Evolutionary conservation across 2,113 vertebrate species (phyloP).

Genomic region (Bombycilla garrulus): DNA sequence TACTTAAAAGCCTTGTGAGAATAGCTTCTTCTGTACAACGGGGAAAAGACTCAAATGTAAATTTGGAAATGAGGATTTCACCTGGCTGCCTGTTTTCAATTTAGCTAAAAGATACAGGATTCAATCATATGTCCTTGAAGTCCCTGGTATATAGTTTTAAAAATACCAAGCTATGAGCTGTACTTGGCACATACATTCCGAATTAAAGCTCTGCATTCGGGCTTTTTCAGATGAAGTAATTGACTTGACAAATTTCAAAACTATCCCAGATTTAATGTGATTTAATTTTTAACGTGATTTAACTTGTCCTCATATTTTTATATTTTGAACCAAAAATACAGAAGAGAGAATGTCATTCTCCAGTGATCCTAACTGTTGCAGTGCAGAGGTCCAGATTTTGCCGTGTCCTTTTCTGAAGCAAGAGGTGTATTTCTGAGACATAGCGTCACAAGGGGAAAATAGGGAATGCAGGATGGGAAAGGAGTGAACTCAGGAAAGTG

Average conservation of each 20-base stretch:
- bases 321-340: conserved; percentile 38
- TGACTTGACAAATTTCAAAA: conserved; percentile 53
- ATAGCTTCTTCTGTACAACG: background rate
- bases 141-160: background rate
- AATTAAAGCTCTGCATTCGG: conserved; percentile 1
- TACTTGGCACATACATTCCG: conserved; percentile 16
- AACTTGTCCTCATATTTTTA: conserved; percentile 34
- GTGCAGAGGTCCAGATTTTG: background rate
- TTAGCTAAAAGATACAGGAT: background rate
- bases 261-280: conserved; percentile 32
- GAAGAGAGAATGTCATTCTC: background rate
- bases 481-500: background rate
- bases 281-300: conserved; percentile 41
- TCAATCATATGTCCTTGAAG: background rate
- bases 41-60: background rate
- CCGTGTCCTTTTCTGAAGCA: background rate
- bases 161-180: conserved; percentile 12
- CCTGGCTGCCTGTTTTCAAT: conserved; percentile 26
- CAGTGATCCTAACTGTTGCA: background rate
- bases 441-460: background rate
- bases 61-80: background rate
- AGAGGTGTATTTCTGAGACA: background rate
- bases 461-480: background rate
- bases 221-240: conserved; percentile 33
- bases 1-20: background rate